These are phyloP conservation scores for Spisula solida DNA, from an alignment of 2,888 invertebrate genomes.

Conservation along the genomic window DNA sequence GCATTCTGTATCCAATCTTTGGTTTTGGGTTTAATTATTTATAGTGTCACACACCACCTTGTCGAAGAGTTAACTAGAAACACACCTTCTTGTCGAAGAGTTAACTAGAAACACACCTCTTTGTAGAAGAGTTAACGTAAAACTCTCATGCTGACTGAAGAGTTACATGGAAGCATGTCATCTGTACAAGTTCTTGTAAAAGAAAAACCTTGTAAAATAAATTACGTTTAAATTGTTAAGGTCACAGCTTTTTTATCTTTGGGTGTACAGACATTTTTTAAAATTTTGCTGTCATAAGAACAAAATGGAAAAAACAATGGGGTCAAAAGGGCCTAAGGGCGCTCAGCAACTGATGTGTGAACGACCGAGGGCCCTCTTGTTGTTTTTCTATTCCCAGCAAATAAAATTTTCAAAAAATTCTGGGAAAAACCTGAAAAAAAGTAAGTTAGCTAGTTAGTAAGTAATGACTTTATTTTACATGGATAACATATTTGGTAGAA, in stretches of 20 bases:
- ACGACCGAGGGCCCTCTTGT: too few relatives aligned
- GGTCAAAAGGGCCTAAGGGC: too few relatives aligned
- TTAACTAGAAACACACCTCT: background rate
- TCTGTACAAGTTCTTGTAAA: background rate
- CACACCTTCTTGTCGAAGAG: background rate
- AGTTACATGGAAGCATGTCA: background rate
- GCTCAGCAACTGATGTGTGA: too few relatives aligned
- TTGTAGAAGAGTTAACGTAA: background rate
- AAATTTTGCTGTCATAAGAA: too few relatives aligned
- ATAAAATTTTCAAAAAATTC: too few relatives aligned
- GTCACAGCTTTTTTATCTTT: background rate
- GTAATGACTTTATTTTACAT: too few relatives aligned
- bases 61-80: background rate
- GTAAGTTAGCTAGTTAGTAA: too few relatives aligned
- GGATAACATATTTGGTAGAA: too few relatives aligned
- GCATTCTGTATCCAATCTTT: background rate
- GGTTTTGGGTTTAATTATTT: slow-evolving; percentile 5
- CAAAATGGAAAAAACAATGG: too few relatives aligned
- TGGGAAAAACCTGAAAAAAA: too few relatives aligned
- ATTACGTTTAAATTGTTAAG: background rate
- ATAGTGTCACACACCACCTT: background rate
- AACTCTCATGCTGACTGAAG: background rate
- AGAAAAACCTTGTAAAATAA: background rate
- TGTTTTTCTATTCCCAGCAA: too few relatives aligned
- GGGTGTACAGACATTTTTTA: background rate